A percentile compares a stretch with the other conserved stretches of the same genome.
Conservation (phyloP, 2,888 invertebrate genomes). For the Oscheius sp. region DNA sequence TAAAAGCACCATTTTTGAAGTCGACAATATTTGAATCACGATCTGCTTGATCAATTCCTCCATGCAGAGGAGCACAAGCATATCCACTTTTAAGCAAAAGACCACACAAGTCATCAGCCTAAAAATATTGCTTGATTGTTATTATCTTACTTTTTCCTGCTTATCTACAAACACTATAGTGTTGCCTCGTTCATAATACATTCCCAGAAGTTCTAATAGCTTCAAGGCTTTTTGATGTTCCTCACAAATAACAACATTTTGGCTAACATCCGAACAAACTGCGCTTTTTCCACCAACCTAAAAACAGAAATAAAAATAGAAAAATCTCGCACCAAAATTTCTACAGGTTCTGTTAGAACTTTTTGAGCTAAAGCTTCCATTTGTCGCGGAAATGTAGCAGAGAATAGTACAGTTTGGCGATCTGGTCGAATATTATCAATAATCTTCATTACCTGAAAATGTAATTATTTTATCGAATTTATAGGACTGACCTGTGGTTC, state of each 20-base stretch:
- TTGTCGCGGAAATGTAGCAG: constrained; percentile 96
- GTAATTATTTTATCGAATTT: background rate
- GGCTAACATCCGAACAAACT: constrained; percentile 96
- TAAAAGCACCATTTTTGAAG: constrained; percentile 92
- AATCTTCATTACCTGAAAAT: constrained; percentile 84
- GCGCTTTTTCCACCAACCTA: constrained; percentile 87
- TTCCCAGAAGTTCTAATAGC: constrained; percentile 86
- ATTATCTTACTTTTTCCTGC: constrained; percentile 77
- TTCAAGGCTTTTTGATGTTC: constrained; percentile 98
- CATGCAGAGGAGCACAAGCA: constrained; percentile 89
- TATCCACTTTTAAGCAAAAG: constrained; percentile 81
- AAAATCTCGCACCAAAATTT: constrained; percentile 76
- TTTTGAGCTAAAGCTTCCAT: constrained; percentile 97
- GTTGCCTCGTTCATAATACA: constrained; percentile 77
- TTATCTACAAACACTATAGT: constrained; percentile 97
- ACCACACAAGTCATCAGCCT: constrained; percentile 30
- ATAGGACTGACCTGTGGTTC: constrained; percentile 82
- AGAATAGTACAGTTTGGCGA: constrained; percentile 97
- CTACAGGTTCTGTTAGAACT: constrained; percentile 91
- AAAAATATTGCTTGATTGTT: no score
- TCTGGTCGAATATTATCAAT: constrained; percentile 89
- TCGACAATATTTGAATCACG: constrained; percentile 95
- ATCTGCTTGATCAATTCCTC: constrained; percentile 99
- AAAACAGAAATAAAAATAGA: background rate
- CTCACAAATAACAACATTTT: constrained; percentile 88